These are phyloP conservation scores for Nephila pilipes DNA, from an alignment of 1,140 invertebrate genomes.

Conservation along the genomic window DNA sequence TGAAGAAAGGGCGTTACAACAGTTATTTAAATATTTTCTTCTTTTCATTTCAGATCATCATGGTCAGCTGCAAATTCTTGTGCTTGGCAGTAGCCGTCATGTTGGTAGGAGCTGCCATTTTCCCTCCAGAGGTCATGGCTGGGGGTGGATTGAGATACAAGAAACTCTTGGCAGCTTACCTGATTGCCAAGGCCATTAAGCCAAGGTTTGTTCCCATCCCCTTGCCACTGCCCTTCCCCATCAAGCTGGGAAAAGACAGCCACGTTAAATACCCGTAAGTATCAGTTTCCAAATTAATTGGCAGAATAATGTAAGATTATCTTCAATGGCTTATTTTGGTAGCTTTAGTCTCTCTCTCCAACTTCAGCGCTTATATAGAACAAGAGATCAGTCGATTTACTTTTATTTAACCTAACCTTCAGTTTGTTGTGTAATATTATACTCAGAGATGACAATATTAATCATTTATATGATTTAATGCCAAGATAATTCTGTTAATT, in stretches of 20 bases:
- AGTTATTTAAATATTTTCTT: no score
- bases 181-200: slow-evolving; percentile 74
- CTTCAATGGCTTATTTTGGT: no score
- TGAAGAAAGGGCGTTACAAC: no score
- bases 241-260: slow-evolving; percentile 72
- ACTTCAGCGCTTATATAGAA: no score
- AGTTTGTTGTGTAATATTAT: no score
- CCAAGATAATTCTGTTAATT: no score
- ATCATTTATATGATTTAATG: no score
- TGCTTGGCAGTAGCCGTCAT: slow-evolving; percentile 44
- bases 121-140: slow-evolving; percentile 57
- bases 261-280: slow-evolving; percentile 76
- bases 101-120: slow-evolving; percentile 51
- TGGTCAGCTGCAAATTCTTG: slow-evolving; percentile 64
- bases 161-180: slow-evolving; percentile 58
- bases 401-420: no score
- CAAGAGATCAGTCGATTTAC: no score
- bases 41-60: slow-evolving; percentile 39
- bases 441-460: no score
- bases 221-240: slow-evolving; percentile 70
- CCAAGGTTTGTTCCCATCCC: slow-evolving; percentile 74
- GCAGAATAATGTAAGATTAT: no score
- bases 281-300: neutral
- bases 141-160: slow-evolving; percentile 60
- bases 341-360: no score